Evolutionary conservation across 2,113 vertebrate species (phyloP), one percentile per base, ranked within the genome.

Genomic region (Corydoras sp.): DNA sequence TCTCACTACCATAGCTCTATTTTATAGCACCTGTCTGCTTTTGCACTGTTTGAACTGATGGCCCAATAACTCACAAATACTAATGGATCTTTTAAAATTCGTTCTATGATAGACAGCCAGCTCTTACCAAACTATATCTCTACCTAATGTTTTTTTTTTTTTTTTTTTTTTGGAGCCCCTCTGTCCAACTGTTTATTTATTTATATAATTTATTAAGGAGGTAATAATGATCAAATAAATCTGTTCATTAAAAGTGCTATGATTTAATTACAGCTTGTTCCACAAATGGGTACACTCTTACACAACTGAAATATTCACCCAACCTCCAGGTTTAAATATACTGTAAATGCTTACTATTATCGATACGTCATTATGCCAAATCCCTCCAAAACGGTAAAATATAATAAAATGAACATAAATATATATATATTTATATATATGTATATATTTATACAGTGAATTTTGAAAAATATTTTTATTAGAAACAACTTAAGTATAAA

Each of bases 391-490:
- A 43, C 7, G 35, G 35, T 2, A 4, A 5, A 5, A 43, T 43
- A 43, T 43, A 43, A 24, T 43, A 8, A 4, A 43, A 43, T 43
- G 7, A 43, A 43, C 35, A 43, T 43, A 43, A 43, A 43, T 43
- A 43, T 4, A 43, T 43, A 43, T 43, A 43, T 8, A 43, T 43
- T 2, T 43, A 67, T 35, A 56, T 60, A 66, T 18, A 76, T 66
- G 11, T 62, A 67, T 35, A 56, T 60, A 66, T 18, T 71, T 66
- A 24, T 62, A 67, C 63, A 62, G 30, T 67, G 35, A 62, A 0
- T 80, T 86, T 90, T 97, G 93, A 84, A 91, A 95, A 97, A 95
- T 90, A 92, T 86, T 95, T 93, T 96, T 97, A 97, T 97, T 97
- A 96, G 92, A 98, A 98, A 97, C 92, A 88, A 87, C 80, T 83